Evolutionary conservation across 2,113 vertebrate species (phyloP).

Genomic region (Oncorhynchus masou): DNA sequence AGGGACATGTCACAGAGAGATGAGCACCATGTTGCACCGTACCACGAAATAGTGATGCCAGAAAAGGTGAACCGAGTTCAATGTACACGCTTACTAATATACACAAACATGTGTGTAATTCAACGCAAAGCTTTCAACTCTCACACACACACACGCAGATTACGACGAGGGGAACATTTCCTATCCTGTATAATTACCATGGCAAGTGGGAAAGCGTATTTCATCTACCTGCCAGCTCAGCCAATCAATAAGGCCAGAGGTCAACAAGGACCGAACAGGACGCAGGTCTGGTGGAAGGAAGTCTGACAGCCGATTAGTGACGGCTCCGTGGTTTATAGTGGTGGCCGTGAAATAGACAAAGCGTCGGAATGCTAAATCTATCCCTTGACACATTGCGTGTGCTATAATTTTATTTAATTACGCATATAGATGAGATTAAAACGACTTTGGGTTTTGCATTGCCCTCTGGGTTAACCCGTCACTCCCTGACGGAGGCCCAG

Average conservation of each 20-base stretch:
- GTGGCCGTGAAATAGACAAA: slow-evolving; percentile 67
- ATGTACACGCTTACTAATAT: not conserved
- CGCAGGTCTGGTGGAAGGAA: slow-evolving; percentile 47
- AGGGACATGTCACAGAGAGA: not conserved
- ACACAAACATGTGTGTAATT: not conserved
- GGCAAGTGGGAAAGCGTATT: slow-evolving; percentile 7
- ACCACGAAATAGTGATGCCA: not conserved
- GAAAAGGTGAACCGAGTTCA: too few relatives aligned
- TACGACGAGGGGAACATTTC: not conserved
- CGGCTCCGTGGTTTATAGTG: slow-evolving; percentile 65
- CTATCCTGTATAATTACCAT: slow-evolving; percentile 20
- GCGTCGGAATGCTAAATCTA: slow-evolving; percentile 67
- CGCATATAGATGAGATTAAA: slow-evolving; percentile 66
- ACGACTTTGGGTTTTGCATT: slow-evolving; percentile 37
- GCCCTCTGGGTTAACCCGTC: slow-evolving; percentile 12
- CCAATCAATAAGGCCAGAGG: slow-evolving; percentile 42
- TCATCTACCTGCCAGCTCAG: slow-evolving; percentile 44
- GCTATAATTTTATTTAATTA: slow-evolving; percentile 64
- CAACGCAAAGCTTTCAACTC: not conserved
- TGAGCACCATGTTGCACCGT: not conserved
- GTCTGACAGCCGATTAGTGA: slow-evolving; percentile 63
- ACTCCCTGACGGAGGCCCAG: not conserved
- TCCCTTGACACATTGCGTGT: slow-evolving; percentile 53
- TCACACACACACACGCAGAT: not conserved
- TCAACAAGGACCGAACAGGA: slow-evolving; percentile 56